Evolutionary conservation across 2,113 vertebrate genomes (phyloP).

Genomic region (Pimephales promelas): DNA sequence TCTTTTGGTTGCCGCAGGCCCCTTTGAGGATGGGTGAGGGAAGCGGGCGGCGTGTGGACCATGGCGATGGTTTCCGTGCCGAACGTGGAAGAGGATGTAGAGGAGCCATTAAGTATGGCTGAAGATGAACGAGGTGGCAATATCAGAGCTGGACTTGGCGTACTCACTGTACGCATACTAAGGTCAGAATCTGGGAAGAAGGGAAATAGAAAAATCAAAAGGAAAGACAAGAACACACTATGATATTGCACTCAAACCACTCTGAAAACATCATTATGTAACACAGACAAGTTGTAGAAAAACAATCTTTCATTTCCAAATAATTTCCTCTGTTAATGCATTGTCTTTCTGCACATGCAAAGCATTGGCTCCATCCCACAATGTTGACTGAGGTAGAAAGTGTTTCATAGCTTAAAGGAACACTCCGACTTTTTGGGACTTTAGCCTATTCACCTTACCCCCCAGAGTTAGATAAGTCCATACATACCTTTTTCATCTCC

Average conservation of each 20-base stretch:
- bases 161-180: constrained; percentile 89
- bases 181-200: constrained; percentile 85
- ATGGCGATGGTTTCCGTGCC: constrained; percentile 85
- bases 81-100: constrained; percentile 84
- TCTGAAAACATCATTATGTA: constrained; percentile 39
- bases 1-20: constrained; percentile 76
- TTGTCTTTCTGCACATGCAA: constrained; percentile 31
- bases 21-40: constrained; percentile 81
- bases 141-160: constrained; percentile 87
- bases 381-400: constrained; percentile 17
- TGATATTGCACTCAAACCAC: constrained; percentile 9
- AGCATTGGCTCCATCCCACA: constrained; percentile 1
- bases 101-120: constrained; percentile 84
- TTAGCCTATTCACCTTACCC: too few relatives aligned
- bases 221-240: background rate
- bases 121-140: constrained; percentile 75
- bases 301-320: constrained; percentile 13
- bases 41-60: constrained; percentile 80
- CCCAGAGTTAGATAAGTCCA: too few relatives aligned
- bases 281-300: constrained; percentile 45
- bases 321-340: constrained; percentile 43
- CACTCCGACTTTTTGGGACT: too few relatives aligned
- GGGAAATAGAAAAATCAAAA: constrained; percentile 36
- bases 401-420: constrained; percentile 41
- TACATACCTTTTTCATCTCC: too few relatives aligned